Base-by-base conservation (phyloP, 2,888 invertebrate species). In the Epiblema foenella region DNA sequence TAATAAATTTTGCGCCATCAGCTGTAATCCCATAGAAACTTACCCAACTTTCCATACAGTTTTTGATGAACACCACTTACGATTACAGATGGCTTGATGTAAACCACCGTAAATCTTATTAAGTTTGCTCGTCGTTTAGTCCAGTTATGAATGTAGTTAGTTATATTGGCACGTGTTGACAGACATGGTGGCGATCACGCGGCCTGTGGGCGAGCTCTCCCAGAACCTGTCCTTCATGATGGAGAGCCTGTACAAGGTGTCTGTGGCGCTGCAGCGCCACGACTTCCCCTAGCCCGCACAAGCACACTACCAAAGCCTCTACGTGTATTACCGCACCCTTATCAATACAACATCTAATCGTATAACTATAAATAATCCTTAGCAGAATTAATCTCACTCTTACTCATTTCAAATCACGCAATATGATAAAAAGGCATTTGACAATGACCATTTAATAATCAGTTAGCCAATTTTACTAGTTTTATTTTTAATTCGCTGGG, bases 121-220 rank as follows among this genome's bases (percentile, higher is more conserved):
- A n/a, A 46, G n/a, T 15, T 46, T n/a, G 15, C n/a, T 46, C 46
- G 7, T 46, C 1, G 15, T 46, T 1, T 7, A 8, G 46, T 46
- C 46, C 46, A 46, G 8, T 46, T n/a, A 46, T n/a, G 46, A n/a
- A n/a, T 7, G n/a, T 5, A 0, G 46, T 46, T 46, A 8, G 46
- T n/a, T 46, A n/a, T 46, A n/a, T 12, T 42, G 10, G 3, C 42
- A 12, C 8, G 46, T 46, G 7, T 7, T 70, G 58, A 0, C 86
- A 93, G 93, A 93, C 11, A 92, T 93, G 92, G 93, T 94, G 69
- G 93, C 91, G 1, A 93, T 93, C 75, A 93, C 93, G 42, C 89
- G 93, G 4, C 93, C 93, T 0, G 91, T 91, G 73, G 86, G 86
- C 81, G 93, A 93, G 82, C 83, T 94, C 33, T 90, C 93, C 0